Evolutionary conservation across 2,113 vertebrate species (phyloP).

Genomic region (Thomomys bottae): DNA sequence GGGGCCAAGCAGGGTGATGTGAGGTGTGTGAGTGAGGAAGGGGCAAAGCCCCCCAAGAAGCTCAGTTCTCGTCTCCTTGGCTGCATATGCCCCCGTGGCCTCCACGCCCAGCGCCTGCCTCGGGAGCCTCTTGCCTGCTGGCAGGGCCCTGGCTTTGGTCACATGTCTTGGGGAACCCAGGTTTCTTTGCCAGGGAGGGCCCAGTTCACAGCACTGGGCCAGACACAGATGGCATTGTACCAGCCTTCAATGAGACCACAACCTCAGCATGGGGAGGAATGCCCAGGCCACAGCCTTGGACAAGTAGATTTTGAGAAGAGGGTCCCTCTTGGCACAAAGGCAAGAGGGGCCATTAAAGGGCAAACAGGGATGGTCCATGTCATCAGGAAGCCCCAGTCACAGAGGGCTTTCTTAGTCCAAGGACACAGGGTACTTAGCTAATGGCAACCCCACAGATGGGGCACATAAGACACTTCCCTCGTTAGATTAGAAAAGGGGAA

Average conservation of each 20-base stretch:
- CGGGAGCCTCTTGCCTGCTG: conserved; percentile 54
- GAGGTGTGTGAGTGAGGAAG: conserved; percentile 55
- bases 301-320: not conserved
- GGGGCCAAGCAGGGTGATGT: conserved; percentile 75
- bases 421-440: not conserved
- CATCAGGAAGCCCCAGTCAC: not conserved
- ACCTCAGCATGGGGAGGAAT: not conserved
- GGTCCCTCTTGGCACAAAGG: conserved; percentile 38
- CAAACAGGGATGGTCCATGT: not conserved
- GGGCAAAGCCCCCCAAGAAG: conserved; percentile 29
- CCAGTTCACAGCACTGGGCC: conserved; percentile 57
- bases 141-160: conserved; percentile 66
- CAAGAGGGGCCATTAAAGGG: conserved; percentile 22
- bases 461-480: not conserved
- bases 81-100: conserved; percentile 71
- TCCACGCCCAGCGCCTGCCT: conserved; percentile 77
- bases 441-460: not conserved
- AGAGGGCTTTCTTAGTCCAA: conserved; percentile 42
- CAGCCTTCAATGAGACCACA: conserved; percentile 4
- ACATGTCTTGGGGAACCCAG: conserved; percentile 72
- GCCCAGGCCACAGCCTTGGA: conserved; percentile 12
- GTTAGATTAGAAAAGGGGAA: not conserved
- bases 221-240: conserved; percentile 53
- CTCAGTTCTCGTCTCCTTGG: conserved; percentile 67
- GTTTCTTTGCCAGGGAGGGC: conserved; percentile 68